Evolutionary conservation across 2,113 vertebrate genomes (phyloP), one percentile per base, ranked within the genome.

Genomic region (Acrocephalus kingi): DNA sequence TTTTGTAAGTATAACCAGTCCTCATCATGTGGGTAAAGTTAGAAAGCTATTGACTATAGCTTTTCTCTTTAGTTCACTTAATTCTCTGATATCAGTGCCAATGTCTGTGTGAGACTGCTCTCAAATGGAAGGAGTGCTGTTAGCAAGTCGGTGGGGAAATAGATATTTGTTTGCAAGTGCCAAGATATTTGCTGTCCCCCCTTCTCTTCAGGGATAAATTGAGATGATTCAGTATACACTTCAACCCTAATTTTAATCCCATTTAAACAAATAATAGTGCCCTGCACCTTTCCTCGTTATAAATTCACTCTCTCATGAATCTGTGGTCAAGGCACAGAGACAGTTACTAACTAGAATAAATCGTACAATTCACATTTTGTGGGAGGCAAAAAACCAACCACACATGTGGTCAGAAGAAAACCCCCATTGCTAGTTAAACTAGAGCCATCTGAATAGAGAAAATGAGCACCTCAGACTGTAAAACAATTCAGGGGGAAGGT

Each of bases 181-280:
- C 78, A 69, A 69, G 61, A 39, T 0, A 4, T 89, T 91, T 94
- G 37, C 91, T 81, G 62, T 89, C 78, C 78, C 45, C 86, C 61
- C 80, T 92, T 71, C 64, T 89, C 87, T 87, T 94, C 46, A 59
- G 67, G 81, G 78, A 93, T 94, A 87, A 91, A 91, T 68, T 79
- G 93, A 85, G 91, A 88, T 94, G 75, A 80, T 95, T 94, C 74
- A 85, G 1, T 49, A 59, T 82, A 85, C 1, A 3, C 52, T 88
- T 19, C 78, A 83, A 69, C 78, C 35, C 30, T 94, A 79, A 96
- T 91, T 95, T 74, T 87, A 79, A 83, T 94, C 23, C 63, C 35
- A 83, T 93, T 95, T 90, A 82, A 94, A 91, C 69, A 93, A 95
- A 75, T 91, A 89, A 91, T 95, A 78, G 84, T 87, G 62, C 63